Evolutionary conservation across 2,113 vertebrate genomes (phyloP).

Genomic region (Circaetus gallicus): DNA sequence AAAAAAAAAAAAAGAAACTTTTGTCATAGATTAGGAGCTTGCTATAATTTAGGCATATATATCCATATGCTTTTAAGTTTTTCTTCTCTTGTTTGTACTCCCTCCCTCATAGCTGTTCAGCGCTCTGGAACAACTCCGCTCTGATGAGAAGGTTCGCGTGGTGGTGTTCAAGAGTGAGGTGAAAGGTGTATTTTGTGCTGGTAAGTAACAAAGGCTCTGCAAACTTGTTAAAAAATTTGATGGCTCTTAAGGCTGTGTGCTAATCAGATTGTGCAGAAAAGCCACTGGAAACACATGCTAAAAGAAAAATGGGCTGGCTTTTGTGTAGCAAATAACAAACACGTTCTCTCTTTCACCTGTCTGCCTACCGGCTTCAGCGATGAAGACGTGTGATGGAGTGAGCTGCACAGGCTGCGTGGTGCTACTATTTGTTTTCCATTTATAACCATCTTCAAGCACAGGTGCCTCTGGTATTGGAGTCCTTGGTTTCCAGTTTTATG

Average conservation of each 20-base stretch:
- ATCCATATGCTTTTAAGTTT: not conserved
- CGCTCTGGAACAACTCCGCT: slow-evolving; percentile 75
- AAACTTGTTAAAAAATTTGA: not conserved
- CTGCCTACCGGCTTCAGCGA: not conserved
- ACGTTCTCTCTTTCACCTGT: not conserved
- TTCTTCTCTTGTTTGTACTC: not conserved
- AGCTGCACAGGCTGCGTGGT: not conserved
- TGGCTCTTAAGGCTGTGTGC: not conserved
- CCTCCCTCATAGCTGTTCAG: slow-evolving; percentile 77
- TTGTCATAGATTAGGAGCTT: not conserved
- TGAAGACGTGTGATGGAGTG: not conserved
- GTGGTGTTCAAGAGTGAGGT: slow-evolving; percentile 88
- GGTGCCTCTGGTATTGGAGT: not conserved
- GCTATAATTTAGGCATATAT: not conserved
- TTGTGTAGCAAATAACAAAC: not conserved
- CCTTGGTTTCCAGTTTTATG: not conserved
- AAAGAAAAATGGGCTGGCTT: not conserved
- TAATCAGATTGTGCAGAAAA: not conserved
- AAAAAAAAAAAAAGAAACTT: not conserved
- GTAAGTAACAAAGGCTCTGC: slow-evolving; percentile 65
- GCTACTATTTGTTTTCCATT: not conserved
- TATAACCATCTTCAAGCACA: not conserved
- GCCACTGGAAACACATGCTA: not conserved
- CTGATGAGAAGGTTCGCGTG: slow-evolving; percentile 77
- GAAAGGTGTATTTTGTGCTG: slow-evolving; percentile 92